Evolutionary conservation across 2,113 vertebrate species (phyloP), one percentile per base, ranked within the genome.

Genomic region (Paramormyrops kingsleyae): DNA sequence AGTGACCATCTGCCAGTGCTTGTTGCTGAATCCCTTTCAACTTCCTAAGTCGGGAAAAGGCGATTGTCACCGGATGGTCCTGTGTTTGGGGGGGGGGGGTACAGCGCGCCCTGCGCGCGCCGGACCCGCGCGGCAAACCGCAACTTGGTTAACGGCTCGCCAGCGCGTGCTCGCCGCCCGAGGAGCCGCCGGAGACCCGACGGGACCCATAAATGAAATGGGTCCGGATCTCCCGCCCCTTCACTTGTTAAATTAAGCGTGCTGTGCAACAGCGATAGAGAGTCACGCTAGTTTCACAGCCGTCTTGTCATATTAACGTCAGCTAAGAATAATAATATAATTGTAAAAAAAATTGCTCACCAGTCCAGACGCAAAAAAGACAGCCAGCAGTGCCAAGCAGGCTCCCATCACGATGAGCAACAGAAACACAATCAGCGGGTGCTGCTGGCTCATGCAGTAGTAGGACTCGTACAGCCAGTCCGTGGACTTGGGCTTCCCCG

Each of bases 361-460:
- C 98, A 99, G 96, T 93, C 97, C 97, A 62, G 97, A 97, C 94
- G 97, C 98, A 95, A 99, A 99, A 97, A 99, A 99, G 91, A 99
- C 97, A 90, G 96, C 97, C 87, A 99, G 97, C 91, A 99, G 96
- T 93, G 98, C 97, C 92, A 99, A 94, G 94, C 98, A 99, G 93
- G 98, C 96, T 94, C 98, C 97, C 97, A 99, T 99, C 92, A 99
- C 97, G 95, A 99, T 99, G 93, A 99, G 97, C 92, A 99, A 97
- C 95, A 99, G 95, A 93, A 99, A 99, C 92, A 99, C 97, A 94
- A 99, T 97, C 89, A 99, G 97, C 89, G 98, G 98, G 95, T 99
- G 98, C 97, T 99, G 98, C 96, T 99, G 98, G 98, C 98, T 99
- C 98, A 99, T 98, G 94, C 98, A 97, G 94, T 98, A 97, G 96